Evolutionary conservation across 2,888 invertebrate species (phyloP), one percentile per base, ranked within the genome.

Genomic region (Odontocerum albicorne): DNA sequence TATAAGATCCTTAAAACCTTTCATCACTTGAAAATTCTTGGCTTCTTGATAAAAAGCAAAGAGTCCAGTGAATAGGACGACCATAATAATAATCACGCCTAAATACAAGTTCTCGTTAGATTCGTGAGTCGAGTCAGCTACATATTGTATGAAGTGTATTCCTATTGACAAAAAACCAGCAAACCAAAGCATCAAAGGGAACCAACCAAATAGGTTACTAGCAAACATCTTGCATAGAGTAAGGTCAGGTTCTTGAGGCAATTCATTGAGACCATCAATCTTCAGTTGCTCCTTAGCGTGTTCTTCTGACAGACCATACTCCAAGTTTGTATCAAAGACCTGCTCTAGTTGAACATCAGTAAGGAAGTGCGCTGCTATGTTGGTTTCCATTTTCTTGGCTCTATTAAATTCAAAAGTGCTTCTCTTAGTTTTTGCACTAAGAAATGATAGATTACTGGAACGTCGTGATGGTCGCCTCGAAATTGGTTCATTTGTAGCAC

Each of bases 1-100:
- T 7, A 89, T 82, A 80, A 93, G 80, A 68, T 87, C 88, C 66
- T 87, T 86, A 67, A 93, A 93, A 6, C 89, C 88, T 63, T 91
- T 91, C 90, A 93, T 92, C 32, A 91, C 88, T 61, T 83, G 81
- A 8, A 84, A 79, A 65, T 88, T 90, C 66, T 87, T 89, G 0
- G 77, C 73, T 65, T 82, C 81, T 62, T 80, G 81, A 61, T 77
- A 80, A 63, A 79, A 83, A 0, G 79, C 81, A 64, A 83, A 82
- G 0, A 79, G 60, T 0, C 82, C 82, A 2, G 81, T 82, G 1
- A 79, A 71, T 2, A 76, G 32, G 15, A 77, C 66, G 19, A 77
- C 77, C 1, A 62, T 62, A 1, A 68, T 64, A 31, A 77, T 78
- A 1, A 77, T 72, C 40, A 63, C 60, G 15, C 74, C 77, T 15